Conservation (phyloP, 2,113 vertebrate genomes). For the Psammodynastes pulverulentus region DNA sequence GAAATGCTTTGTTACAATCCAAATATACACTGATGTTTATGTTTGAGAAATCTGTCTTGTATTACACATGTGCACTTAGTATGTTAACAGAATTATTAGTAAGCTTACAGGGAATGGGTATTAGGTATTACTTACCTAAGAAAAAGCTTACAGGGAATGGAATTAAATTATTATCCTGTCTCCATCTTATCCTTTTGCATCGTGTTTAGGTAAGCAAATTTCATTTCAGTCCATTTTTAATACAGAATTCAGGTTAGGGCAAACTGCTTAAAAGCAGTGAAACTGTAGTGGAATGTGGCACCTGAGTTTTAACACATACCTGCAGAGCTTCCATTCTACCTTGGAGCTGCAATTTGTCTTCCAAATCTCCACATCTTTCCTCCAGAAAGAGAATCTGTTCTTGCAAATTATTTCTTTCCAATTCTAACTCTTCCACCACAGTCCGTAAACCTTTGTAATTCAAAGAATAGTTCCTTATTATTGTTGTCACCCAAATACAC, state of each 20-base stretch:
- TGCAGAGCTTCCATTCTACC: conserved; percentile 82
- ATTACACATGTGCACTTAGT: background rate
- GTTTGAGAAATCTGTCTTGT: conserved; percentile 9
- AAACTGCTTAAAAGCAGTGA: background rate
- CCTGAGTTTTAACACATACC: conserved; percentile 59
- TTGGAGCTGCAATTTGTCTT: conserved; percentile 85
- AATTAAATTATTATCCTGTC: background rate
- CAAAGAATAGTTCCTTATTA: conserved; percentile 21
- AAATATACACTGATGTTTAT: background rate
- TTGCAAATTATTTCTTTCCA: conserved; percentile 89
- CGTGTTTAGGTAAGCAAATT: background rate
- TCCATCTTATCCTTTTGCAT: background rate
- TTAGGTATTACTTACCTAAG: background rate
- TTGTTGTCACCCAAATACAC: background rate
- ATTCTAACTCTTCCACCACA: conserved; percentile 86
- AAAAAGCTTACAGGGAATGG: background rate
- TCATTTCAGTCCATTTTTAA: background rate
- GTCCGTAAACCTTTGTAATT: conserved; percentile 74
- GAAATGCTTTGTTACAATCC: conserved; percentile 79
- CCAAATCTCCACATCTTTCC: conserved; percentile 83
- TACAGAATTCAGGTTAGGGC: background rate
- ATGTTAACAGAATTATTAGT: conserved; percentile 3
- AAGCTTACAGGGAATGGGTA: background rate
- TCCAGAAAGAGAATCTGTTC: conserved; percentile 87
- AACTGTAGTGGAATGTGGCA: background rate